Conservation (phyloP, 2,797 vertebrate genomes). For the Chromis chromis region DNA sequence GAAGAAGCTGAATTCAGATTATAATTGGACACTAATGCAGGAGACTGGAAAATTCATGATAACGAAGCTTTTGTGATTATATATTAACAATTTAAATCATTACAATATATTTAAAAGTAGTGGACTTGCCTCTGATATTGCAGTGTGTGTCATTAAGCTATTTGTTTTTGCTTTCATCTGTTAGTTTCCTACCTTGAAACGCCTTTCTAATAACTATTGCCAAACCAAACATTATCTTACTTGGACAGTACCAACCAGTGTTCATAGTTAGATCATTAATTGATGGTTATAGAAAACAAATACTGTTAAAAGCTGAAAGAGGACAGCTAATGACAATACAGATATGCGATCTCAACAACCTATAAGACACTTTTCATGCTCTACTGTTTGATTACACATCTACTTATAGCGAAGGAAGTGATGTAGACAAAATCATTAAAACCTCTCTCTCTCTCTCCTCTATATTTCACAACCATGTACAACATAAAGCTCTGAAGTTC, state of each 20-base stretch:
- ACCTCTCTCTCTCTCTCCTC: background rate
- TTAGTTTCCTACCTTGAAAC: background rate
- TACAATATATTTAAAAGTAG: background rate
- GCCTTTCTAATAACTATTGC: no score
- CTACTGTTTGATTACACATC: background rate
- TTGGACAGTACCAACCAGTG: no score
- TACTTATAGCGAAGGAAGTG: background rate
- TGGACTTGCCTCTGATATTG: background rate
- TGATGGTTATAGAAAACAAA: conserved; percentile 8
- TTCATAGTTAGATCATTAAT: no score
- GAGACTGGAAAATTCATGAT: background rate
- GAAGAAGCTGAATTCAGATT: background rate
- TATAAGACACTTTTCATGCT: background rate
- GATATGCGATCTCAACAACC: background rate
- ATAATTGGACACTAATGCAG: background rate
- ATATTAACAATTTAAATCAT: background rate
- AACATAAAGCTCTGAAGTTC: background rate
- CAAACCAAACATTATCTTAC: background rate
- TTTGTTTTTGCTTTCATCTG: background rate
- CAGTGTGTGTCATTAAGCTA: background rate
- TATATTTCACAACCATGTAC: background rate
- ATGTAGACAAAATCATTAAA: background rate
- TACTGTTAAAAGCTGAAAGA: background rate
- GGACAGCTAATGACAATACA: conserved; percentile 1
- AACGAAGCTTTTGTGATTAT: background rate